These are phyloP conservation scores for Glaucidium brasilianum DNA, from an alignment of 2,113 vertebrate genomes.

Conservation along the genomic window DNA sequence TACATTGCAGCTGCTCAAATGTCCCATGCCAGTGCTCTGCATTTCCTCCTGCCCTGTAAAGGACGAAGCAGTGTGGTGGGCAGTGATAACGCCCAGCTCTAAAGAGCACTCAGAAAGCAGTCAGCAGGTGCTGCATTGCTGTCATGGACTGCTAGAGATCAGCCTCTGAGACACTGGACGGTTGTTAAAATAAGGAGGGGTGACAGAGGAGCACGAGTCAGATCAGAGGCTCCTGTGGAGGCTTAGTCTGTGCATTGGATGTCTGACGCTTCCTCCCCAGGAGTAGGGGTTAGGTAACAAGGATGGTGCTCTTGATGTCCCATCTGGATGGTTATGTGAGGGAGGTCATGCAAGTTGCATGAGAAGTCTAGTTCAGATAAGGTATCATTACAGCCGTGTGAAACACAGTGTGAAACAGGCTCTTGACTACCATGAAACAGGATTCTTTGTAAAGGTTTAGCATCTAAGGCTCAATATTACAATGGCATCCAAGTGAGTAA, in stretches of 20 bases:
- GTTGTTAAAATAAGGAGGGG: background rate
- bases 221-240: background rate
- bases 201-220: background rate
- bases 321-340: background rate
- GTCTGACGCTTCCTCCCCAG: background rate
- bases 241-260: background rate
- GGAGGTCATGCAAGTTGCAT: background rate
- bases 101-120: background rate
- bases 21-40: rapidly evolving
- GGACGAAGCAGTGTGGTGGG: background rate
- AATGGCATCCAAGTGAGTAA: background rate
- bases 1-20: background rate
- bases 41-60: background rate
- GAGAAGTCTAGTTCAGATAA: background rate
- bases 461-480: background rate
- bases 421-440: background rate
- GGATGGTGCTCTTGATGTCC: background rate
- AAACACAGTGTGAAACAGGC: background rate
- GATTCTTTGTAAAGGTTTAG: background rate
- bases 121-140: background rate
- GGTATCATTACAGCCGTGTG: background rate
- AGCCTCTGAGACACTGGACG: background rate
- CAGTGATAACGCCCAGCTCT: background rate
- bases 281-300: background rate
- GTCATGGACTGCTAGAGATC: background rate